phyloP scores from a whole-genome alignment of 1,140 invertebrate species.

The Zaprionus lachaisei region DNA sequence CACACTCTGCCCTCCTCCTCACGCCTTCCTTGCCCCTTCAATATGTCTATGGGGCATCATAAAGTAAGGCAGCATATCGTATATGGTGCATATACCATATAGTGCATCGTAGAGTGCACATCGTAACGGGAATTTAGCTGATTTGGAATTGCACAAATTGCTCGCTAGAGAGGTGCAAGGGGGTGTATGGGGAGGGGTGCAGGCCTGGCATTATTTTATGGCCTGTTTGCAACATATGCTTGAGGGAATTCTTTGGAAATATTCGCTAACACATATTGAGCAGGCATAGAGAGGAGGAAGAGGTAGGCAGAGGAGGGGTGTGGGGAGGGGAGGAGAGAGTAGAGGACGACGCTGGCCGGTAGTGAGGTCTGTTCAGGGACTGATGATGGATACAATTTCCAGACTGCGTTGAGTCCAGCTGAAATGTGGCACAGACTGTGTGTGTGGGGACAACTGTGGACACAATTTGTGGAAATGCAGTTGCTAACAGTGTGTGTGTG shows the following conservation, averaged over 20 bases:
- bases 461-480: constrained; percentile 15
- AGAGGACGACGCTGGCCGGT: not conserved
- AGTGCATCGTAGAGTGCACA: not conserved
- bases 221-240: constrained; percentile 29
- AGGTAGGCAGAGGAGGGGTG: not conserved
- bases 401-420: constrained; percentile 2
- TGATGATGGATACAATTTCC: constrained; percentile 3
- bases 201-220: constrained; percentile 16
- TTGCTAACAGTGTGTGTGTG: too few species aligned
- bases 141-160: constrained; percentile 22
- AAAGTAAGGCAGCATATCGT: constrained; percentile 6
- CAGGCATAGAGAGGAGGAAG: not conserved
- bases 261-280: constrained; percentile 5
- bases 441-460: constrained; percentile 11
- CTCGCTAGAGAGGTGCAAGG: not conserved
- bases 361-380: not conserved
- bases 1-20: not conserved
- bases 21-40: too few species aligned
- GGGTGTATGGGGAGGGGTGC: not conserved
- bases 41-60: not conserved
- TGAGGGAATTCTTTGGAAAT: constrained; percentile 16
- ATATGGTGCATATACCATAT: constrained; percentile 6
- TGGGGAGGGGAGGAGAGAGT: too few species aligned
- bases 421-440: constrained; percentile 1
- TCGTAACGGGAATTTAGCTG: not conserved